A percentile compares a stretch with the other conserved stretches of the same genome.
phyloP scores from a whole-genome alignment of 92 coral and sea anemone species.

The Phenganax subtilis region DNA sequence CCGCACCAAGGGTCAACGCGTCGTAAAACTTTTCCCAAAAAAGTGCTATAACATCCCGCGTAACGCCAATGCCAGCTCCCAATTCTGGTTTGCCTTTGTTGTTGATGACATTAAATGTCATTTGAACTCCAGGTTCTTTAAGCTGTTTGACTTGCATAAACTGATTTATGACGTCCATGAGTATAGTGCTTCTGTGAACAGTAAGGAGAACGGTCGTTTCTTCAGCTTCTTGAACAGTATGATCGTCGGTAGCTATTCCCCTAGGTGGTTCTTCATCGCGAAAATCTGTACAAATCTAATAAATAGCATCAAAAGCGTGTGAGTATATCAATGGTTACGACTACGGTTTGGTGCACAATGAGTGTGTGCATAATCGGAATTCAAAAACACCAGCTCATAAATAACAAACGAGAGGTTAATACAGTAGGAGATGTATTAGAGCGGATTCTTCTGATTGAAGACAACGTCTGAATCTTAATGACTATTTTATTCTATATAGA shows the following conservation, averaged over 20 bases:
- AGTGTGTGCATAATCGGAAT: too few species aligned
- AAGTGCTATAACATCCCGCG: constrained; percentile 28
- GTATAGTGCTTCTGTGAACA: background rate
- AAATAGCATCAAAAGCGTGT: too few species aligned
- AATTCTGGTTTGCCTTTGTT: constrained; percentile 2
- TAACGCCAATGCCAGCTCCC: constrained; percentile 29
- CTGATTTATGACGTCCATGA: constrained; percentile 1
- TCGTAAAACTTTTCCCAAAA: constrained; percentile 48
- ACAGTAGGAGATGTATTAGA: too few species aligned
- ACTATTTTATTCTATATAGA: too few species aligned
- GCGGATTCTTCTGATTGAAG: too few species aligned
- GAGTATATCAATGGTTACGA: too few species aligned
- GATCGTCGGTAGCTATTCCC: background rate
- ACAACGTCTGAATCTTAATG: too few species aligned
- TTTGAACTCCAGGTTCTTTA: background rate
- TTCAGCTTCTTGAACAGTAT: background rate
- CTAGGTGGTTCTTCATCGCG: too few species aligned
- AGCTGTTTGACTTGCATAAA: background rate
- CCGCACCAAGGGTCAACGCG: constrained; percentile 38
- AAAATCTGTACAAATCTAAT: too few species aligned
- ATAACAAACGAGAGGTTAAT: too few species aligned
- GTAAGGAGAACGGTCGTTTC: background rate
- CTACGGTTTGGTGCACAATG: too few species aligned
- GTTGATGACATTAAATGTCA: background rate
- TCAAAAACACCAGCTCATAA: too few species aligned